Conservation (phyloP, 2,888 invertebrate genomes). For the Cephus sareptanus region DNA sequence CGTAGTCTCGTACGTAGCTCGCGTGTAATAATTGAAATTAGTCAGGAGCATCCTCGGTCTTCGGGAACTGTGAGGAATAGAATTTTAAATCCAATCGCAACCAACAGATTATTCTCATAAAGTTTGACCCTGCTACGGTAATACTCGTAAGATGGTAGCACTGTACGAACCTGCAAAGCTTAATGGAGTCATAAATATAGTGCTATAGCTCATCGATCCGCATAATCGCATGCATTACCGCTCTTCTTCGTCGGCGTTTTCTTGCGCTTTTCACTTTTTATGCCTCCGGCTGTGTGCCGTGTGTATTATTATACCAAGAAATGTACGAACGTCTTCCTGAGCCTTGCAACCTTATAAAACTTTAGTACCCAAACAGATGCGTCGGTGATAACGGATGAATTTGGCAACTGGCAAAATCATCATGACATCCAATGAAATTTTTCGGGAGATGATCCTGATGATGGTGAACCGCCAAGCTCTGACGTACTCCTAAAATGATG, state of each 20-base stretch:
- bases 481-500: slow-evolving; percentile 39
- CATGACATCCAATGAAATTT: background rate
- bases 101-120: background rate
- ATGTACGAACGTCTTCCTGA: slow-evolving; percentile 24
- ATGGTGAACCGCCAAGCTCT: background rate
- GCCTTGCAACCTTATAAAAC: background rate
- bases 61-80: background rate
- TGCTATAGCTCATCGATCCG: slow-evolving; percentile 62
- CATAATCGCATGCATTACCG: slow-evolving; percentile 63
- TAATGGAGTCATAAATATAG: slow-evolving; percentile 64
- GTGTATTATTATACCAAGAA: slow-evolving; percentile 56
- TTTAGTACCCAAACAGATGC: background rate
- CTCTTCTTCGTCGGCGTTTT: slow-evolving; percentile 45
- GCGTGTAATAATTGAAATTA: background rate
- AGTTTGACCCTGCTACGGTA: background rate
- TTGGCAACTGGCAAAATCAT: background rate
- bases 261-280: slow-evolving; percentile 59
- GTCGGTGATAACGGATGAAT: background rate
- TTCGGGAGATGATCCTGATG: background rate
- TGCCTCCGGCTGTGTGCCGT: slow-evolving; percentile 55
- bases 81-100: too few species aligned
- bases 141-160: background rate
- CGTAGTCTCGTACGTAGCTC: background rate
- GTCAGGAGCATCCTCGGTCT: background rate
- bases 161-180: slow-evolving; percentile 15